These are phyloP conservation scores for Cataglyphis albicans DNA, from an alignment of 2,888 invertebrate genomes.

Conservation along the genomic window DNA sequence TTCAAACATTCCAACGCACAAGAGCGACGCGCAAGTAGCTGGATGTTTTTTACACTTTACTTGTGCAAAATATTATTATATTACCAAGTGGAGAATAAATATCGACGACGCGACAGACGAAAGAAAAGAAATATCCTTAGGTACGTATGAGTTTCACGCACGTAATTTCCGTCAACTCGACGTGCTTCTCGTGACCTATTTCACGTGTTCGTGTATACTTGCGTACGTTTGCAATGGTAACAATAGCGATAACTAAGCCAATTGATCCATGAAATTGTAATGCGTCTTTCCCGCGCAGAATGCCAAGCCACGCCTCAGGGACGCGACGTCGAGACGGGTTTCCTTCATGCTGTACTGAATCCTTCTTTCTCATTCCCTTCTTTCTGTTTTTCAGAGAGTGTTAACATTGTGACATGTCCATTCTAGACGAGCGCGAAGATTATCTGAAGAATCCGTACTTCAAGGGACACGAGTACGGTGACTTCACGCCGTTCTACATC, in stretches of 20 bases:
- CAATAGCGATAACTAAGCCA: not conserved
- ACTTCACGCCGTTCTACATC: conserved; percentile 95
- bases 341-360: conserved; percentile 50
- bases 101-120: not conserved
- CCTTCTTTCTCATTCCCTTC: conserved; percentile 53
- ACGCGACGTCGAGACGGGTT: not conserved
- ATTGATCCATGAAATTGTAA: not conserved
- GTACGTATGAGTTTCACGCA: not conserved
- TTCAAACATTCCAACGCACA: conserved; percentile 71
- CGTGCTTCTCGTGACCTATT: conserved; percentile 30
- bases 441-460: conserved; percentile 89
- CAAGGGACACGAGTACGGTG: conserved; percentile 88
- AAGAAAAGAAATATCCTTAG: not conserved
- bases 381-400: conserved; percentile 80
- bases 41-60: not conserved
- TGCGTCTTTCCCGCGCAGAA: not conserved
- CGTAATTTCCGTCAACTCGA: not conserved
- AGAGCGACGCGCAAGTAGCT: conserved; percentile 47
- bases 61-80: not conserved
- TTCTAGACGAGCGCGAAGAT: conserved; percentile 88
- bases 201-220: too few species aligned
- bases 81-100: not conserved
- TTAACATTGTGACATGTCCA: conserved; percentile 87
- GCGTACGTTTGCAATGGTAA: not conserved
- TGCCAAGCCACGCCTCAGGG: conserved; percentile 66